Evolutionary conservation across 2,797 vertebrate species (phyloP).

Genomic region (Pseudochirops corinnae): DNA sequence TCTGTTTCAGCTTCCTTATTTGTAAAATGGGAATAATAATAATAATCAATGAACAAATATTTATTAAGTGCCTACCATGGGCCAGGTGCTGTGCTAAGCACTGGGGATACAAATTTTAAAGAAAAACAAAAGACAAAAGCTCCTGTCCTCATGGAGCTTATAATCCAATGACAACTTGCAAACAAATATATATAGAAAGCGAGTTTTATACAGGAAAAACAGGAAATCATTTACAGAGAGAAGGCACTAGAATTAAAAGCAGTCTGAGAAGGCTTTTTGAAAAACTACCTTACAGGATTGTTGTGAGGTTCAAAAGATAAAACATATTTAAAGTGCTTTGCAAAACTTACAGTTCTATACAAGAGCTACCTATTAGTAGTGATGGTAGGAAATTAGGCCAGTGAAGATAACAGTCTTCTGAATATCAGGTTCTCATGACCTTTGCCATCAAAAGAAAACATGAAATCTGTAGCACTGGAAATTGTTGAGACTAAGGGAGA

Average conservation of each 20-base stretch:
- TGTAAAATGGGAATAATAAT: background rate
- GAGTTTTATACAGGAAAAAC: background rate
- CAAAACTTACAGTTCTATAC: background rate
- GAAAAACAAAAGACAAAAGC: background rate
- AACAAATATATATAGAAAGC: background rate
- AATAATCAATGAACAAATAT: background rate
- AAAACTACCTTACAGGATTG: background rate
- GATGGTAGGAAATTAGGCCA: constrained; percentile 31
- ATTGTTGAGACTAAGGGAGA: constrained; percentile 52
- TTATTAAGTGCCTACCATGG: background rate
- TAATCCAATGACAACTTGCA: background rate
- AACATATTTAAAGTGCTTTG: background rate
- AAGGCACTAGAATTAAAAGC: background rate
- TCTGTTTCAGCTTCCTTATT: background rate
- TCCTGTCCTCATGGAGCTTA: background rate
- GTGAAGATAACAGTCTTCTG: background rate
- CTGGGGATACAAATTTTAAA: background rate
- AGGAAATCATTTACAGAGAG: background rate
- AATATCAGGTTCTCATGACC: background rate
- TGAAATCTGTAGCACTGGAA: constrained; percentile 62
- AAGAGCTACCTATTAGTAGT: background rate
- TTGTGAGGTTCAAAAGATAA: background rate
- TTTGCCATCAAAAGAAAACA: constrained; percentile 64
- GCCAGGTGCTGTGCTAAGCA: background rate
- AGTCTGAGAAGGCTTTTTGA: background rate